Percentiles rank a stretch among this genome's conserved stretches.
These are phyloP conservation scores for Syrista parreyssii DNA, from an alignment of 2,888 invertebrate genomes.

Conservation along the genomic window DNA sequence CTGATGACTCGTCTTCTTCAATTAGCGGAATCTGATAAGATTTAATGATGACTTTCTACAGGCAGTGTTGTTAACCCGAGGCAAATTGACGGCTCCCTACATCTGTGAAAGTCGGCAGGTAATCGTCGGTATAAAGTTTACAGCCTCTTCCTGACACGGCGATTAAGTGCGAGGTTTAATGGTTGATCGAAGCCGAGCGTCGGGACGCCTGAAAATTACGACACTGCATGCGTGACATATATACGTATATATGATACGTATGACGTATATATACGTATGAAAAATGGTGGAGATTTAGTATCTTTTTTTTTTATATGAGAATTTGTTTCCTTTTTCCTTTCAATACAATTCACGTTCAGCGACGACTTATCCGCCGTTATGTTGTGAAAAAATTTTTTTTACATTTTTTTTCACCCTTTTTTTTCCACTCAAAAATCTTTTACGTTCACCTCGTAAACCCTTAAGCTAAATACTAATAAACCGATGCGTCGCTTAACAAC, in stretches of 20 bases:
- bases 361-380: neutral
- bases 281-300: neutral
- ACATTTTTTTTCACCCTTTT: conserved; percentile 21
- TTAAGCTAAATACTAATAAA: conserved; percentile 29
- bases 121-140: conserved; percentile 42
- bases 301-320: neutral
- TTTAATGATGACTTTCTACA: neutral
- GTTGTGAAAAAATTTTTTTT: neutral
- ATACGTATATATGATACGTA: neutral
- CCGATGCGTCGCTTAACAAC: conserved; percentile 7
- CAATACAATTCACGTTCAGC: neutral
- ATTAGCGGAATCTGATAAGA: neutral
- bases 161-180: conserved; percentile 64
- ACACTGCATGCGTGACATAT: neutral
- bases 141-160: conserved; percentile 62
- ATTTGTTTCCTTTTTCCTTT: neutral
- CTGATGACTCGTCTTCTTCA: neutral
- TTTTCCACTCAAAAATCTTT: conserved; percentile 32
- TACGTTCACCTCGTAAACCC: conserved; percentile 37
- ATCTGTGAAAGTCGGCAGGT: neutral
- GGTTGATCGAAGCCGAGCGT: conserved; percentile 6
- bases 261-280: neutral
- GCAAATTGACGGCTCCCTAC: neutral
- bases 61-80: neutral
- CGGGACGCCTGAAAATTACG: neutral